Evolutionary conservation across 2,888 invertebrate genomes (phyloP).

Genomic region (Polymixis flavicincta): DNA sequence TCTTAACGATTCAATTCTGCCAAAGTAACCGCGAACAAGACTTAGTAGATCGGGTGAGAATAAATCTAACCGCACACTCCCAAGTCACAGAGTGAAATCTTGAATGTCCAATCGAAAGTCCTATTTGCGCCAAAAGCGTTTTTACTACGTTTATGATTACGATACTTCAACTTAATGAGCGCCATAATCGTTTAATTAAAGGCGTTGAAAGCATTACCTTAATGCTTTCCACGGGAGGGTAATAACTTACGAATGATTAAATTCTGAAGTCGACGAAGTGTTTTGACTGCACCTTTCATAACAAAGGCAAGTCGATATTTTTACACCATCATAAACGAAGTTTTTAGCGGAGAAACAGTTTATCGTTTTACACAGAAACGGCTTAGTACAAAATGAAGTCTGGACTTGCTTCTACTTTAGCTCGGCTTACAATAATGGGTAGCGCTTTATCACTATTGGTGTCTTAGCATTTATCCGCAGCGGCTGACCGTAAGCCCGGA

Average conservation of each 20-base stretch:
- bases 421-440: slow-evolving; percentile 79
- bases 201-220: slow-evolving; percentile 66
- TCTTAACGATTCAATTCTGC: slow-evolving; percentile 79
- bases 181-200: slow-evolving; percentile 70
- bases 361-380: slow-evolving; percentile 52
- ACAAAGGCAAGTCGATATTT: slow-evolving; percentile 56
- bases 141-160: slow-evolving; percentile 67
- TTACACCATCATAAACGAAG: slow-evolving; percentile 45
- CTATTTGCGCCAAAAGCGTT: slow-evolving; percentile 61
- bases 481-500: slow-evolving; percentile 78
- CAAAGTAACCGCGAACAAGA: slow-evolving; percentile 74
- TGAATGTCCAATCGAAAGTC: slow-evolving; percentile 67
- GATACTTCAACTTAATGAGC: slow-evolving; percentile 67
- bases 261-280: slow-evolving; percentile 57
- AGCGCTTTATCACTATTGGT: slow-evolving; percentile 82
- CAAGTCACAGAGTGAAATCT: slow-evolving; percentile 67
- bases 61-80: slow-evolving; percentile 72
- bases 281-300: slow-evolving; percentile 55
- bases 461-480: slow-evolving; percentile 76
- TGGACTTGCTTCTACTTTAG: slow-evolving; percentile 73
- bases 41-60: slow-evolving; percentile 70
- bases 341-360: slow-evolving; percentile 37
- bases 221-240: slow-evolving; percentile 61
- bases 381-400: slow-evolving; percentile 59
- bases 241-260: slow-evolving; percentile 68